Conservation (phyloP, 2,113 vertebrate species). For the Pelvicachromis taeniatus region DNA sequence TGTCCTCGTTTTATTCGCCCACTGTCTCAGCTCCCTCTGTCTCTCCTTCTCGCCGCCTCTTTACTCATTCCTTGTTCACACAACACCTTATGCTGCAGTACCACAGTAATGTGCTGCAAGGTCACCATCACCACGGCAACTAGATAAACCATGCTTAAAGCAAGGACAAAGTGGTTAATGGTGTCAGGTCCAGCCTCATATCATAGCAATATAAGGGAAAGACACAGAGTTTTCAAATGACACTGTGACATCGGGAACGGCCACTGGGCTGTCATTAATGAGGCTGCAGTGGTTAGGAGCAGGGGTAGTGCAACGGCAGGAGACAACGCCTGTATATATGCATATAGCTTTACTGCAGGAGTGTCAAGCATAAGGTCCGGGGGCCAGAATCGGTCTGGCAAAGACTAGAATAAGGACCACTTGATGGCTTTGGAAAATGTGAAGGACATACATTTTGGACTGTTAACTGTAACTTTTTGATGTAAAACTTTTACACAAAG, state of each 20-base stretch:
- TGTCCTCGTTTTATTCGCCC: slow-evolving; percentile 43
- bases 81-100: slow-evolving; percentile 59
- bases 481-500: background rate
- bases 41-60: slow-evolving; percentile 4
- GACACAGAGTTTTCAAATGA: background rate
- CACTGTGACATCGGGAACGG: background rate
- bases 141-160: slow-evolving; percentile 22
- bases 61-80: slow-evolving; percentile 24
- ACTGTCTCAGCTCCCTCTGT: background rate
- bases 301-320: background rate
- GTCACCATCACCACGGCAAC: slow-evolving; percentile 45
- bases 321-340: background rate
- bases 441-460: background rate
- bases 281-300: background rate
- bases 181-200: slow-evolving; percentile 13
- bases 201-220: background rate
- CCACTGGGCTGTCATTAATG: background rate
- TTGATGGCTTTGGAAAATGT: background rate
- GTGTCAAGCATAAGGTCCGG: background rate
- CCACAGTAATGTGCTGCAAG: slow-evolving; percentile 55
- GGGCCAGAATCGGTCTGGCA: background rate
- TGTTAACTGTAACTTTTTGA: background rate
- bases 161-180: slow-evolving; percentile 39
- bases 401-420: background rate
- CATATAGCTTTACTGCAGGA: background rate